Conservation (phyloP, 1,140 invertebrate genomes). For the Drosophila prosaltans region DNA sequence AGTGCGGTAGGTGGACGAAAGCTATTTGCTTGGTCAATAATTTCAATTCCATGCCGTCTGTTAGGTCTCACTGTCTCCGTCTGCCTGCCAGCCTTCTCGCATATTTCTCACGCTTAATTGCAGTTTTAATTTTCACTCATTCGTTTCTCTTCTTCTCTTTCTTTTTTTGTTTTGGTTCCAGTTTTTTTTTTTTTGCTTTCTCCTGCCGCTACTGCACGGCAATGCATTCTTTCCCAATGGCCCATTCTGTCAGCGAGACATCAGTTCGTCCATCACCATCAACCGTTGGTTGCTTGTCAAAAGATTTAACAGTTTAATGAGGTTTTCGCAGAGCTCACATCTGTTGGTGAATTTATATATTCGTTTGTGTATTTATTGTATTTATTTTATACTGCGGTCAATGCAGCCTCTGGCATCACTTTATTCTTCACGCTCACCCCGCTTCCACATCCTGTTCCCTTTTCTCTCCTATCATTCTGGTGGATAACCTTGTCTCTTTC, state of each 20-base stretch:
- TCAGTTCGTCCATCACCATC: constrained; percentile 30
- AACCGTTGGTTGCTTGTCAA: constrained; percentile 51
- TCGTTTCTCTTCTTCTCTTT: neutral
- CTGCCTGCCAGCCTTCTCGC: constrained; percentile 17
- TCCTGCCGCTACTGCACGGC: neutral
- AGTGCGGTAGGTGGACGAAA: neutral
- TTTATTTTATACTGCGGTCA: constrained; percentile 66
- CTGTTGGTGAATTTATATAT: constrained; percentile 47
- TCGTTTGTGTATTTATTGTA: constrained; percentile 74
- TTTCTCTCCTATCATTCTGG: constrained; percentile 19
- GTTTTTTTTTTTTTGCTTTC: neutral
- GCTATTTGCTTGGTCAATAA: constrained; percentile 76
- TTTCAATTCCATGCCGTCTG: constrained; percentile 16
- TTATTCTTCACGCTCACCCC: neutral
- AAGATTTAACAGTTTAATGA: constrained; percentile 81
- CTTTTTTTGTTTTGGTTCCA: neutral
- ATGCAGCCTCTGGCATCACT: constrained; percentile 35
- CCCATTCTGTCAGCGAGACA: neutral
- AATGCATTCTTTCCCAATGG: constrained; percentile 8
- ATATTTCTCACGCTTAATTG: constrained; percentile 59
- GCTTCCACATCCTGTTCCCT: neutral
- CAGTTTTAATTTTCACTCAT: constrained; percentile 54
- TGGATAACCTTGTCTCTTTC: constrained; percentile 18
- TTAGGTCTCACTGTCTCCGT: neutral
- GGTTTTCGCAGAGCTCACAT: constrained; percentile 67